Conservation (phyloP, 2,113 vertebrate species). For the Mola mola region DNA sequence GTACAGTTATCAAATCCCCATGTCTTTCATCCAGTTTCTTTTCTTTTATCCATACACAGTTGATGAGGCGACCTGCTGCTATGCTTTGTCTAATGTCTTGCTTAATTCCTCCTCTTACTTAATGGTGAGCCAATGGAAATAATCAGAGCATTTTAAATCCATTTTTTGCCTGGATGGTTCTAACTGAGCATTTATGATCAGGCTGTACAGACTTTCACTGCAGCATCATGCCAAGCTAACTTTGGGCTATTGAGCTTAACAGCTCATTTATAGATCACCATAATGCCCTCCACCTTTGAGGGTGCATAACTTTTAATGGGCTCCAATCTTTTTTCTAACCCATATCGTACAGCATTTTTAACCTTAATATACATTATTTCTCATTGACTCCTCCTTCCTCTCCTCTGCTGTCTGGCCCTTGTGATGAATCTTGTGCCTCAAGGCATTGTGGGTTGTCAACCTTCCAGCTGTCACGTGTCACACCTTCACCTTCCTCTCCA, state of each 20-base stretch:
- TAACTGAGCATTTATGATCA: slow-evolving; percentile 33
- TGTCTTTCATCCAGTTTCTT: slow-evolving; percentile 35
- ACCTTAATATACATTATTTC: slow-evolving; percentile 37
- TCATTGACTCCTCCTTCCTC: slow-evolving; percentile 30
- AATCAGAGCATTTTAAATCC: slow-evolving; percentile 39
- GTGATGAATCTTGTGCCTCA: slow-evolving; percentile 65
- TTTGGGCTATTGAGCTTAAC: slow-evolving; percentile 83
- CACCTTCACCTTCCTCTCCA: slow-evolving; percentile 61
- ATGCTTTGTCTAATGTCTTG: slow-evolving; percentile 35
- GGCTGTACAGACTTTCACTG: slow-evolving; percentile 50
- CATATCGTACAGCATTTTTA: slow-evolving; percentile 34
- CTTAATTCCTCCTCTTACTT: slow-evolving; percentile 38
- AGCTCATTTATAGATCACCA: slow-evolving; percentile 78
- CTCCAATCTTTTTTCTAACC: slow-evolving; percentile 46
- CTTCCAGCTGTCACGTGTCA: too few relatives aligned
- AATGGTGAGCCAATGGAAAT: slow-evolving; percentile 54
- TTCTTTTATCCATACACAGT: slow-evolving; percentile 29
- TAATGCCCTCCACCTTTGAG: slow-evolving; percentile 80
- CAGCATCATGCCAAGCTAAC: slow-evolving; percentile 70
- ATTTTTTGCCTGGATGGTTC: slow-evolving; percentile 34
- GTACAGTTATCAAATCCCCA: slow-evolving; percentile 44
- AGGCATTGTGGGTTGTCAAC: slow-evolving; percentile 54
- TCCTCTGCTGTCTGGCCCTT: slow-evolving; percentile 56
- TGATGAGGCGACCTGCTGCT: slow-evolving; percentile 30
- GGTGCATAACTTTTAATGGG: slow-evolving; percentile 83